Base-by-base conservation (phyloP, 30 jellyfish, hydroid and myxozoan species). In the Hydra vulgaris region DNA sequence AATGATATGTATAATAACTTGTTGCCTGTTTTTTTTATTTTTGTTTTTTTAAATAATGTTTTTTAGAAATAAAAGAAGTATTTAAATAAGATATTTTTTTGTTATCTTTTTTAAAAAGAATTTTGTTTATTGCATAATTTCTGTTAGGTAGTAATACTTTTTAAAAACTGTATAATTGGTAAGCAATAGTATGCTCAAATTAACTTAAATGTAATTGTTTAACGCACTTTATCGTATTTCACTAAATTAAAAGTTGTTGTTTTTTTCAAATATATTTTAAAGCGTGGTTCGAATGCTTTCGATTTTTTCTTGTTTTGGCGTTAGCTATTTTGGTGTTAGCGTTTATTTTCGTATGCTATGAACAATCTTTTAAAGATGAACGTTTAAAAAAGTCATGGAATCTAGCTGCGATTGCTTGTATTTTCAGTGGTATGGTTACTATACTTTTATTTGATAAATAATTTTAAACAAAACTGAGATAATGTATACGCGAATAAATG, bases 271-370 rank as follows among this genome's bases (percentile, higher is more conserved):
- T 68, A n/a, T 68, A 3, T n/a, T 68, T 23, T 68, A n/a, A n/a
- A 68, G 75, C 75, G 25, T 68, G 75, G 75, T 68, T 68, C 16
- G 75, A 68, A 23, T 68, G 75, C 27, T 68, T 7, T 7, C 75
- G 75, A 68, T 68, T 68, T 15, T 68, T 68, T 15, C 75, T 68
- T 15, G 75, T 68, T 3, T n/a, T 23, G 27, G 75, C 75, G 8
- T 20, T 8, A 3, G 75, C 27, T 68, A 68, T 68, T n/a, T 68
- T 68, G 27, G 25, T 68, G 5, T n/a, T 68, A 3, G 16, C 75
- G 26, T 68, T 68, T 15, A 3, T n/a, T 3, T n/a, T 20, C 27
- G 16, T 68, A 15, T n/a, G 25, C 15, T n/a, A n/a, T n/a, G 26
- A 68, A 15, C 75, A 68, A 68, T n/a, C 27, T 68, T 68, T n/a